phyloP scores from a whole-genome alignment of 2,888 invertebrate species.

The Terebella lapidaria region DNA sequence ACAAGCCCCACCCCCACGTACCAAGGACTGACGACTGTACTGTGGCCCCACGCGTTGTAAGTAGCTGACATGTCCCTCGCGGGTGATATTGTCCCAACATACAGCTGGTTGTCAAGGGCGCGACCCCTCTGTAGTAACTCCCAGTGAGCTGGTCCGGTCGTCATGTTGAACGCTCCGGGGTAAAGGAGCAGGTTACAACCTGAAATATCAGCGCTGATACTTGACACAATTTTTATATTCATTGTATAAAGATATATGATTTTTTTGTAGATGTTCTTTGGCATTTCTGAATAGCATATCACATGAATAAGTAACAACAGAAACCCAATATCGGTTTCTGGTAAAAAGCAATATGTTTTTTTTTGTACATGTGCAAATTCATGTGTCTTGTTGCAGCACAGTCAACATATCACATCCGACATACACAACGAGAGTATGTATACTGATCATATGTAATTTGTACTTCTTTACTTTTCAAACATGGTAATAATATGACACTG shows the following conservation, averaged over 20 bases:
- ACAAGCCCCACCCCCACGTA: slow-evolving; percentile 19
- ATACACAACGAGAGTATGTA: too few relatives aligned
- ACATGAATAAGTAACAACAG: too few relatives aligned
- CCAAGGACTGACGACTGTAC: slow-evolving; percentile 77
- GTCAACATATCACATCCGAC: too few relatives aligned
- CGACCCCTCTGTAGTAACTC: slow-evolving; percentile 74
- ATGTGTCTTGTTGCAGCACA: too few relatives aligned
- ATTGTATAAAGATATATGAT: slow-evolving; percentile 2
- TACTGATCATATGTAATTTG: too few relatives aligned
- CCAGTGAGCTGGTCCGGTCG: slow-evolving; percentile 92
- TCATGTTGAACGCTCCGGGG: slow-evolving; percentile 94
- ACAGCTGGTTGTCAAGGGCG: slow-evolving; percentile 84
- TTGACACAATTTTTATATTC: too few relatives aligned
- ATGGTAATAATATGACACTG: too few relatives aligned
- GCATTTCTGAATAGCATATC: not conserved
- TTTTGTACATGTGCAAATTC: too few relatives aligned
- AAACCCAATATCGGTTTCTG: too few relatives aligned
- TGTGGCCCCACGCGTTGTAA: slow-evolving; percentile 87
- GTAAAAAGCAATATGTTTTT: too few relatives aligned
- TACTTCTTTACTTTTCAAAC: too few relatives aligned
- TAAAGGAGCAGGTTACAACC: slow-evolving; percentile 83
- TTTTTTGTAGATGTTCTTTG: not conserved
- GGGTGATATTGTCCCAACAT: slow-evolving; percentile 77
- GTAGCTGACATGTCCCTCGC: slow-evolving; percentile 68
- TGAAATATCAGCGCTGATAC: slow-evolving; percentile 42